Percentiles rank a stretch among this genome's conserved stretches.
phyloP scores from a whole-genome alignment of 2,797 vertebrate genomes.

The Ciconia nigra region DNA sequence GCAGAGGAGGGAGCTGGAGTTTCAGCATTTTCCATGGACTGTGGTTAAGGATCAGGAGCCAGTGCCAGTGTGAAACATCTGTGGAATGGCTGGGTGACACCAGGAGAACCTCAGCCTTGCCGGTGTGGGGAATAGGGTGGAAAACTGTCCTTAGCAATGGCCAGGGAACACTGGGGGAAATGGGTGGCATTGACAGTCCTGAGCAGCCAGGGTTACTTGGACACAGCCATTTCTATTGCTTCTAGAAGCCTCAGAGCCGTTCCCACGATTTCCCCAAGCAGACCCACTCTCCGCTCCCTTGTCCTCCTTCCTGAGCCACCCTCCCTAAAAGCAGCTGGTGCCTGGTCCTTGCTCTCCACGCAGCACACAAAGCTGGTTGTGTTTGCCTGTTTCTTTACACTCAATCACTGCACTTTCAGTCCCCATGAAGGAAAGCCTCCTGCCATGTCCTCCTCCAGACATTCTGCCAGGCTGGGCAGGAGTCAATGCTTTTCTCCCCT shows the following conservation, averaged over 20 bases:
- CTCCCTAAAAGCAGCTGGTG: neutral
- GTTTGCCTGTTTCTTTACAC: neutral
- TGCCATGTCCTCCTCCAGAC: neutral
- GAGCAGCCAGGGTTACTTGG: neutral
- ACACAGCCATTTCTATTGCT: neutral
- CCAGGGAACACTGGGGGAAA: neutral
- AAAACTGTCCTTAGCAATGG: neutral
- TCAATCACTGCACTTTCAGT: accelerated
- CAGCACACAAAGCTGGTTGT: neutral
- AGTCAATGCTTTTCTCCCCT: neutral
- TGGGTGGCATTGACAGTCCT: neutral
- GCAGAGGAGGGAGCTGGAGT: neutral
- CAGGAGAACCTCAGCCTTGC: neutral
- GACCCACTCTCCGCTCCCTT: neutral
- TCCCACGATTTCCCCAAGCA: neutral
- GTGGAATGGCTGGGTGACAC: neutral
- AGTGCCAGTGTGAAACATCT: neutral
- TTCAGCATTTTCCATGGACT: neutral
- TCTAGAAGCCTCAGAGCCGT: neutral
- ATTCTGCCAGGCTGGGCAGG: neutral
- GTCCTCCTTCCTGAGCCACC: neutral
- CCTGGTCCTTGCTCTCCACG: accelerated
- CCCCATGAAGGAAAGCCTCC: neutral
- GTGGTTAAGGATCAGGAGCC: neutral
- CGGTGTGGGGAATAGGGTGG: neutral